A percentile compares a stretch with the other conserved stretches of the same genome.
phyloP scores from a whole-genome alignment of 2,797 vertebrate genomes.

The Sphaeramia orbicularis region DNA sequence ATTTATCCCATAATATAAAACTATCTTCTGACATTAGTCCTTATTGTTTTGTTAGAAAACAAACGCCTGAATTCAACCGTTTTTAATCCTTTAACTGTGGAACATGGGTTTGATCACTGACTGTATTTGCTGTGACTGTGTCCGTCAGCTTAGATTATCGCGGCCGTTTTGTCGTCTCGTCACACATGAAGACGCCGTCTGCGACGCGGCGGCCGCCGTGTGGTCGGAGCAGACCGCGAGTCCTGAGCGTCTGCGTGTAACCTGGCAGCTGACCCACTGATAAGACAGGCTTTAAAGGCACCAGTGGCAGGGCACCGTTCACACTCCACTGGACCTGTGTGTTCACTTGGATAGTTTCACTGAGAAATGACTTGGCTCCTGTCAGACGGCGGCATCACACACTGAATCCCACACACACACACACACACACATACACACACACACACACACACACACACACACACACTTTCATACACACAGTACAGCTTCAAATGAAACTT shows the following conservation, averaged over 20 bases:
- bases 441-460: too few species aligned
- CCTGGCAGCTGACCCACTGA: slow-evolving; percentile 45
- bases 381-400: slow-evolving; percentile 31
- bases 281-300: slow-evolving; percentile 47
- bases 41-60: too few species aligned
- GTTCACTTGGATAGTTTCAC: slow-evolving; percentile 54
- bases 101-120: background rate
- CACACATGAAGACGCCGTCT: too few species aligned
- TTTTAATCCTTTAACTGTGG: background rate
- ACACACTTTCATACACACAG: too few species aligned
- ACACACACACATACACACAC: too few species aligned
- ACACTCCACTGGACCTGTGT: slow-evolving; percentile 52
- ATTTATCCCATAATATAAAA: too few species aligned
- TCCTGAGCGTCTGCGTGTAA: slow-evolving; percentile 26
- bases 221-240: background rate
- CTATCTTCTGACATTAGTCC: too few species aligned
- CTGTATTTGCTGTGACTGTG: background rate
- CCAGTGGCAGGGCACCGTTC: slow-evolving; percentile 51
- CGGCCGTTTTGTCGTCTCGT: slow-evolving; percentile 3
- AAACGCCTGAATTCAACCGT: too few species aligned
- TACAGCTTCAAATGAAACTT: slow-evolving; percentile 19
- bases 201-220: too few species aligned
- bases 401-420: background rate
- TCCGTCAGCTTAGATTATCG: background rate
- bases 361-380: slow-evolving; percentile 37